Percentiles rank a stretch among this genome's conserved stretches.
Evolutionary conservation across 2,113 vertebrate genomes (phyloP).

Genomic region (Hippopotamus amphibius): DNA sequence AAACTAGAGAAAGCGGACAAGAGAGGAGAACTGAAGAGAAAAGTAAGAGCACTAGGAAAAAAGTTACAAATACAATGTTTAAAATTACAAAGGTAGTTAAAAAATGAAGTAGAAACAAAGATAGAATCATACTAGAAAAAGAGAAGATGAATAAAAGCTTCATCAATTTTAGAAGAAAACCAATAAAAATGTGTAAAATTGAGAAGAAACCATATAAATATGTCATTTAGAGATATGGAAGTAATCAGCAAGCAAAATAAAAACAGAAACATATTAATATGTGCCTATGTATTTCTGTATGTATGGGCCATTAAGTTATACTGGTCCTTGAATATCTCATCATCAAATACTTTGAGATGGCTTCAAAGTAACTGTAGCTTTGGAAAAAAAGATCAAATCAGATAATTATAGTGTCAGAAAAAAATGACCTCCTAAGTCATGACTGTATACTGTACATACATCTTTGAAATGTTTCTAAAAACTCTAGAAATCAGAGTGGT

Average conservation of each 20-base stretch:
- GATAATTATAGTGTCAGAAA: not conserved
- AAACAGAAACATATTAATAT: not conserved
- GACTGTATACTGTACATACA: not conserved
- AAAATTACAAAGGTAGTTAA: not conserved
- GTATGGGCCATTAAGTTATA: not conserved
- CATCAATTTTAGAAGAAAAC: not conserved
- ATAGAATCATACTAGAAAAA: not conserved
- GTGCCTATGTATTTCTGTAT: not conserved
- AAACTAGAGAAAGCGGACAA: not conserved
- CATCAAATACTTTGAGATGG: not conserved
- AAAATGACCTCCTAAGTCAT: not conserved
- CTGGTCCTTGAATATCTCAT: not conserved
- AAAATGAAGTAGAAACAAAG: not conserved
- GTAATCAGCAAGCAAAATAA: not conserved
- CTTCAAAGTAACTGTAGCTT: not conserved
- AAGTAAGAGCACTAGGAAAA: not conserved
- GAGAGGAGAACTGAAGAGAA: not conserved
- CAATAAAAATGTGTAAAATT: not conserved
- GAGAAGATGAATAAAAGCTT: not conserved
- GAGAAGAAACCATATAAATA: not conserved
- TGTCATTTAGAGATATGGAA: not conserved
- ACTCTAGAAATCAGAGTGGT: not conserved
- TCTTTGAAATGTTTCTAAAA: not conserved
- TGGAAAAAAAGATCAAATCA: not conserved
- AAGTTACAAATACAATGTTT: not conserved